Base-by-base conservation (phyloP, 2,797 vertebrate genomes). In the Oryzias sinensis region DNA sequence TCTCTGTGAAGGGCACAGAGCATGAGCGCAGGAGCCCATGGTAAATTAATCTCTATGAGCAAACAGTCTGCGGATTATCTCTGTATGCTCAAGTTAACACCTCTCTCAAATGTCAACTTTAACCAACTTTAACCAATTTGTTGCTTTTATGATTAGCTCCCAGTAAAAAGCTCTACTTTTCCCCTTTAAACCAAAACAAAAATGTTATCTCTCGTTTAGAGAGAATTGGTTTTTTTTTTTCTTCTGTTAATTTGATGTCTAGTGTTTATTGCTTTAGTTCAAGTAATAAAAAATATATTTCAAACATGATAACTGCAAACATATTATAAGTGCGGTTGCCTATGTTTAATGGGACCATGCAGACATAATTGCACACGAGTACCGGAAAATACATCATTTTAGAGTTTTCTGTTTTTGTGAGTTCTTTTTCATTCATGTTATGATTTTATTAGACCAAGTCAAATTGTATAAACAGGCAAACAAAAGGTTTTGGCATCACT, bases 61-160 rank as follows among this genome's bases (percentile, higher is more conserved):
- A 86, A 87, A 86, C 79, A 84, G 52, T 72, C 72, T 43, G 48
- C 51, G 68, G 22, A 75, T 81, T 85, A 83, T 82, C 84, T 72
- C 58, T 81, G 74, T 83, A 29, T 69, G 50, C 60, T 81, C 74
- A 65, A 58, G 76, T 74, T 80, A 77, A 77, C 68, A 56, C 74
- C 70, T 74, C 74, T 76, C 72, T 85, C 76, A 79, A 82, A 77
- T 79, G 72, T 74, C 65, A 70, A 74, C 69, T 80, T 84, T 80
- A 70, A 79, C 75, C 68, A 81, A 76, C 68, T 66, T 56, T 67
- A 66, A 70, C 76, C 68, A 56, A 53, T 87, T 81, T 83, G 78
- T 73, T 77, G 71, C 65, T 66, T 67, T 77, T 77, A 59, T 53
- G 50, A 77, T 79, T 62, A 81, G 79, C 76, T 77, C 78, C 75